These are phyloP conservation scores for Astropecten irregularis DNA, from an alignment of 53 echinoderm and acorn worm genomes.

Conservation along the genomic window DNA sequence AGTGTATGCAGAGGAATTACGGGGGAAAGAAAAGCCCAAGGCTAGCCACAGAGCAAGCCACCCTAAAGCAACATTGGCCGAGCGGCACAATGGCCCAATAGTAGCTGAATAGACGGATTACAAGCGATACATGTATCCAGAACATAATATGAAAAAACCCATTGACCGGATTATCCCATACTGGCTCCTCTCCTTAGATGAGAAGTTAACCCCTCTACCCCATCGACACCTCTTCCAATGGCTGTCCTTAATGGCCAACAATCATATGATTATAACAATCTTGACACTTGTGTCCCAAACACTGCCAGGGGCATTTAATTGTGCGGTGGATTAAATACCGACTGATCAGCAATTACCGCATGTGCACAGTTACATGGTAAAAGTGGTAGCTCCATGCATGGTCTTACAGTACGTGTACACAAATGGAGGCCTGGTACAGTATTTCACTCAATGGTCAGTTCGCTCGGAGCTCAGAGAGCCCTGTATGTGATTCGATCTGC, in stretches of 20 bases:
- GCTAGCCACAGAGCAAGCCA: neutral
- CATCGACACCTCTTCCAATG: no score
- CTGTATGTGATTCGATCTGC: no score
- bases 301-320: neutral
- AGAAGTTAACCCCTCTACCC: neutral
- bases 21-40: constrained; percentile 14
- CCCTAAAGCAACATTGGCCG: constrained; percentile 10
- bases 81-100: neutral
- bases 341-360: no score
- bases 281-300: constrained; percentile 16
- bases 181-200: constrained; percentile 7
- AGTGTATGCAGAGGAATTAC: constrained; percentile 7
- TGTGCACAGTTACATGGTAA: no score
- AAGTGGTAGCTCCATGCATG: no score
- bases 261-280: neutral
- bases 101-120: constrained; percentile 31
- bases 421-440: no score
- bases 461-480: no score
- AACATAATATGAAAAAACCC: constrained; percentile 5
- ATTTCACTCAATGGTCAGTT: no score
- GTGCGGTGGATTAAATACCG: no score
- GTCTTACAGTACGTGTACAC: no score
- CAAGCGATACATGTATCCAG: constrained; percentile 27
- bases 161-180: constrained; percentile 22
- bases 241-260: neutral